phyloP scores from a whole-genome alignment of 2,797 vertebrate species.

The Cirrhinus molitorella region DNA sequence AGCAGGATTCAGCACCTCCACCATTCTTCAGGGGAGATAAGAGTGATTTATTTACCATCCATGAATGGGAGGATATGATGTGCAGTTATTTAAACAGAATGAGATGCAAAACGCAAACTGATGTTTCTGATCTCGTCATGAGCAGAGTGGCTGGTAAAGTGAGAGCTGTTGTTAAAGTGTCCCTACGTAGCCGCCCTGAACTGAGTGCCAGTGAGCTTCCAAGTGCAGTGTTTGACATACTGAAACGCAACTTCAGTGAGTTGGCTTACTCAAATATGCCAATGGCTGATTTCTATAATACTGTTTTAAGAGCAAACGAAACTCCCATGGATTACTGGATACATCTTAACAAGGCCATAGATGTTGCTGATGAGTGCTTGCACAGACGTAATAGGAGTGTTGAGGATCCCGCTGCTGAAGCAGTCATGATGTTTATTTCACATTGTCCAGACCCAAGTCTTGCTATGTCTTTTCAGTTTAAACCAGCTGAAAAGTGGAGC shows the following conservation, averaged over 20 bases:
- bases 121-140: slow-evolving; percentile 27
- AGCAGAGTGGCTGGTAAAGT: slow-evolving; percentile 23
- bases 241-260: slow-evolving; percentile 41
- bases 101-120: background rate
- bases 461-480: slow-evolving; percentile 47
- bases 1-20: background rate
- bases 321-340: slow-evolving; percentile 41
- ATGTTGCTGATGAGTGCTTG: slow-evolving; percentile 49
- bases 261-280: slow-evolving; percentile 46
- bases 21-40: slow-evolving; percentile 39
- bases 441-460: slow-evolving; percentile 53
- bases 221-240: slow-evolving; percentile 30
- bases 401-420: slow-evolving; percentile 31
- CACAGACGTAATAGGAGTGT: slow-evolving; percentile 3
- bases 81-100: background rate
- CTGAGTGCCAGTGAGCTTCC: background rate
- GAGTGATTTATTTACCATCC: slow-evolving; percentile 1
- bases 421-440: slow-evolving; percentile 57
- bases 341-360: slow-evolving; percentile 30
- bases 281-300: slow-evolving; percentile 54
- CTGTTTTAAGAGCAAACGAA: slow-evolving; percentile 12
- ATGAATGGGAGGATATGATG: slow-evolving; percentile 52
- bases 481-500: slow-evolving; percentile 45
- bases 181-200: slow-evolving; percentile 6
- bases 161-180: slow-evolving; percentile 44